phyloP scores from a whole-genome alignment of 2,888 invertebrate genomes.

The Melanostoma scalare region DNA sequence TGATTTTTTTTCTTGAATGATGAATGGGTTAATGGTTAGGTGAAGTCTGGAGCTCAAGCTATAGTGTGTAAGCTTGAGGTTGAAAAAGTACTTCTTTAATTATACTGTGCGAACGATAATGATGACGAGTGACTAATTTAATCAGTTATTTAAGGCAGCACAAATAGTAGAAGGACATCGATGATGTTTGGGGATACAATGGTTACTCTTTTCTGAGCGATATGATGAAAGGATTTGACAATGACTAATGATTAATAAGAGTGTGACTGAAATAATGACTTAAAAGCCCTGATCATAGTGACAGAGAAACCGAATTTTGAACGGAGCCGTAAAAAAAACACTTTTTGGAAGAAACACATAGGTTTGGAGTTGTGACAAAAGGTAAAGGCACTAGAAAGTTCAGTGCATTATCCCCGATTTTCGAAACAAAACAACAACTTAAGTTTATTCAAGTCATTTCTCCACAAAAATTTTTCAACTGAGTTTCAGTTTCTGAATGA shows the following conservation, averaged over 20 bases:
- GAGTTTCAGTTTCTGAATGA: too few species aligned
- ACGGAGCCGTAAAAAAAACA: too few species aligned
- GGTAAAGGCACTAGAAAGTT: too few species aligned
- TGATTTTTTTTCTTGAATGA: conserved; percentile 48
- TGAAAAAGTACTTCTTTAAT: conserved; percentile 29
- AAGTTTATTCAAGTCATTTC: too few species aligned
- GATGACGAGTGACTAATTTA: conserved; percentile 52
- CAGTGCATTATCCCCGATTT: too few species aligned
- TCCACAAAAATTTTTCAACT: too few species aligned
- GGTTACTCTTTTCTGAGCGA: neutral
- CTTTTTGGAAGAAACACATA: too few species aligned
- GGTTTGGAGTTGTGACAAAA: too few species aligned
- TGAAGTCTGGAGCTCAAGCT: conserved; percentile 43
- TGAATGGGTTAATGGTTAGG: conserved; percentile 70
- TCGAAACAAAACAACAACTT: too few species aligned
- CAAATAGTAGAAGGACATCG: neutral
- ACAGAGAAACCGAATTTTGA: too few species aligned
- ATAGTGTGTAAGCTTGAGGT: conserved; percentile 28
- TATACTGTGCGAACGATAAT: conserved; percentile 37
- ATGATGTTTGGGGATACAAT: neutral
- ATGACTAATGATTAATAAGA: conserved; percentile 37
- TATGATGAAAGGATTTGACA: conserved; percentile 26
- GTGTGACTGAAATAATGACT: too few species aligned
- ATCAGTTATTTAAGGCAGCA: neutral
- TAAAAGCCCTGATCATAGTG: too few species aligned